Conservation (phyloP, 2,797 vertebrate species). For the Neomorphus geoffroyi region DNA sequence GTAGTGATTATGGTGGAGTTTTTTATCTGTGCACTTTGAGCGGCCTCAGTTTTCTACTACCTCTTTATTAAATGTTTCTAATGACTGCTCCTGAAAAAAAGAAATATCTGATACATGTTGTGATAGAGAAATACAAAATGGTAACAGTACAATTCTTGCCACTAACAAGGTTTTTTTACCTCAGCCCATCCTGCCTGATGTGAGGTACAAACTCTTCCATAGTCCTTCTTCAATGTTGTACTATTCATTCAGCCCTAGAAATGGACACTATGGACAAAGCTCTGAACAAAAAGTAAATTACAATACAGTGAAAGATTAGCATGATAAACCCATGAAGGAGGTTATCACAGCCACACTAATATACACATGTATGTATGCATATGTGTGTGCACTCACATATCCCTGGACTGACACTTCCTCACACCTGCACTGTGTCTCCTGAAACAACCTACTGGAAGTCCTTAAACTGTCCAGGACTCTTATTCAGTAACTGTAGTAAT, state of each 20-base stretch:
- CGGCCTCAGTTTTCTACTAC: background rate
- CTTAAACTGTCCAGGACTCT: background rate
- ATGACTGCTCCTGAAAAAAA: background rate
- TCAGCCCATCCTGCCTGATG: background rate
- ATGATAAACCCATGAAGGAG: background rate
- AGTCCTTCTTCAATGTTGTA: background rate
- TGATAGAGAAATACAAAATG: background rate
- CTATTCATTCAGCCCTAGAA: background rate
- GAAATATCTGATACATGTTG: background rate
- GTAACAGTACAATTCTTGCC: background rate
- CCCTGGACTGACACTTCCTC: background rate
- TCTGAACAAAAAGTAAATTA: background rate
- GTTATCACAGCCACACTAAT: background rate
- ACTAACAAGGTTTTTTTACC: background rate
- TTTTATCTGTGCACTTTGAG: background rate
- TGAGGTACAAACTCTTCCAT: background rate
- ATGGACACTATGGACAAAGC: background rate
- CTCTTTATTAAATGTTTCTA: background rate
- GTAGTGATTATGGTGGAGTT: background rate
- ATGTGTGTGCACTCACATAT: accelerated
- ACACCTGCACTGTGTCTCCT: background rate
- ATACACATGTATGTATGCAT: no score
- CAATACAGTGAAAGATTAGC: background rate
- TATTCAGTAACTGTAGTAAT: background rate
- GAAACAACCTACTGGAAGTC: background rate